phyloP scores from a whole-genome alignment of 2,113 vertebrate genomes.

The Dermatemys mawii region DNA sequence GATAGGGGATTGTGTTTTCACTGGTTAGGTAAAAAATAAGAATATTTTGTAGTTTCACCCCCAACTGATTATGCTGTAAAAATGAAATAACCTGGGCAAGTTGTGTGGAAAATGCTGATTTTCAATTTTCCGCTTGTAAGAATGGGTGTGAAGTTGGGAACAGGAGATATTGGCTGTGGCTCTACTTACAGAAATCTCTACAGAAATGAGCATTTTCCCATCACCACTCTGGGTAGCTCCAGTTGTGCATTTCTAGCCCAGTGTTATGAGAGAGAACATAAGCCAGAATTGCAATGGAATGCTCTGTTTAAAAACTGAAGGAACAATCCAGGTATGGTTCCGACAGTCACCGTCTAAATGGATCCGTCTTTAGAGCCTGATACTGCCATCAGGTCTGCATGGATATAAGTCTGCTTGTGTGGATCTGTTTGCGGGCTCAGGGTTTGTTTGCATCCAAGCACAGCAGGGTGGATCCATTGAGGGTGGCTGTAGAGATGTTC shows the following conservation, averaged over 20 bases:
- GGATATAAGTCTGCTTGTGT: background rate
- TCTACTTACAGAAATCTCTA: background rate
- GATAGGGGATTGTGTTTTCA: background rate
- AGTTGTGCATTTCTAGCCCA: background rate
- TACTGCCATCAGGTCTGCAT: background rate
- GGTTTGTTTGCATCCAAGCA: background rate
- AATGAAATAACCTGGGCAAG: background rate
- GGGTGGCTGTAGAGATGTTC: background rate
- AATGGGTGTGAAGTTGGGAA: background rate
- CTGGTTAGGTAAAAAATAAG: background rate
- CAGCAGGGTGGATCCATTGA: background rate
- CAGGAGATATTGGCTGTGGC: background rate
- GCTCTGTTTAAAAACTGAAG: background rate
- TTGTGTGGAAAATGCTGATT: background rate
- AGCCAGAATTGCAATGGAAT: background rate
- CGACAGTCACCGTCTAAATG: background rate
- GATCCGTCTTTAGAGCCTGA: background rate
- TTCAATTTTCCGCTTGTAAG: background rate
- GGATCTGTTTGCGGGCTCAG: background rate
- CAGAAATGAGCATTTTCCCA: accelerated
- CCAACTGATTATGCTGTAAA: background rate
- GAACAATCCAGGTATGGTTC: background rate
- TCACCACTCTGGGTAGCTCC: background rate
- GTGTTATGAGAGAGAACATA: background rate
- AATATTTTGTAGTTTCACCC: background rate